phyloP scores from a whole-genome alignment of 2,888 invertebrate species.

The Steinernema hermaphroditum region DNA sequence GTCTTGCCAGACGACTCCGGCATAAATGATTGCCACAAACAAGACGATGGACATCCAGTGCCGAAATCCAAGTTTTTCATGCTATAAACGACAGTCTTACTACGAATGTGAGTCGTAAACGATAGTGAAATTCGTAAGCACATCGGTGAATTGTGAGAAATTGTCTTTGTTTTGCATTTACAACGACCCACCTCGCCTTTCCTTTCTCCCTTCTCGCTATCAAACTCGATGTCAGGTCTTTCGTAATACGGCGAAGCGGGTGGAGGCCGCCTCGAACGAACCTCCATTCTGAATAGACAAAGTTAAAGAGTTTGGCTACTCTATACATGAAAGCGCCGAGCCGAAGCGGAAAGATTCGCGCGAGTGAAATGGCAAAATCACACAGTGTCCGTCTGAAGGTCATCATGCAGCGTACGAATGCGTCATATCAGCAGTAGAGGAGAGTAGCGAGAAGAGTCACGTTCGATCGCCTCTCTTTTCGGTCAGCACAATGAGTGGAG shows the following conservation, averaged over 20 bases:
- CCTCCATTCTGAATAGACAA: slow-evolving; percentile 1
- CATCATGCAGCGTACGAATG: neutral
- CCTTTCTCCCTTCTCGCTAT: too few species aligned
- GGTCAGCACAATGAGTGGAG: neutral
- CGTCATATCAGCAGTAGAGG: neutral
- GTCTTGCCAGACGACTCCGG: slow-evolving; percentile 58
- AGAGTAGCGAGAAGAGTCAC: neutral
- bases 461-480: neutral
- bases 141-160: too few species aligned
- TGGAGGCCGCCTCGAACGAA: slow-evolving; percentile 1
- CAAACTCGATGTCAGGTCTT: too few species aligned
- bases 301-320: too few species aligned
- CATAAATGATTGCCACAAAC: slow-evolving; percentile 55
- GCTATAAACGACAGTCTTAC: slow-evolving; percentile 32
- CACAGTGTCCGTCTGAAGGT: neutral
- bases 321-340: too few species aligned
- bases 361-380: neutral
- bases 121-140: too few species aligned
- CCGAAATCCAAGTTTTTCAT: slow-evolving; percentile 52
- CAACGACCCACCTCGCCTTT: too few species aligned
- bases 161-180: too few species aligned
- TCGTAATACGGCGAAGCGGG: neutral
- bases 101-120: too few species aligned
- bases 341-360: too few species aligned
- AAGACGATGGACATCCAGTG: slow-evolving; percentile 62